Base-by-base conservation (phyloP, 2,113 vertebrate genomes). In the Cebidichthys violaceus region DNA sequence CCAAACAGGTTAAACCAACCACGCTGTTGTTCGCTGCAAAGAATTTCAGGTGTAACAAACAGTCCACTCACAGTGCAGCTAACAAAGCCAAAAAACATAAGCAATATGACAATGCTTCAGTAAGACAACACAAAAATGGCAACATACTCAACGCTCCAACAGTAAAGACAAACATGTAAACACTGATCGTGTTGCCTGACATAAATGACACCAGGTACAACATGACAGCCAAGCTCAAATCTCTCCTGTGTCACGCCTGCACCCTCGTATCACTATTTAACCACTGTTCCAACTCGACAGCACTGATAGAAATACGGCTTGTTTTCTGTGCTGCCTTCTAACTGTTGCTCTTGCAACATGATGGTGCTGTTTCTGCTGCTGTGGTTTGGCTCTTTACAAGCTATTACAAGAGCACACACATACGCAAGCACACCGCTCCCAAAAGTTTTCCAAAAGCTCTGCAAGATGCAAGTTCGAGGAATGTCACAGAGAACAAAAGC, bases 181-280 rank as follows among this genome's bases (percentile, higher is more conserved):
- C 37, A 39, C 18, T 39, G 75, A 72, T 41, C 68, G 52, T 15
- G 1, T 13, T 43, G 20, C 18, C 5, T 37, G 33, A 65, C 22
- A 68, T 60, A 27, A 80, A 74, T 17, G 31, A 37, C 61, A 73
- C 2, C 33, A 65, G 62, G 39, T 47, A 39, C 57, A 78, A 70
- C 39, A 35, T 15, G 66, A 75, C 9, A 45, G 29, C 47, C 75
- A 79, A 6, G 37, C n/a, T 75, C 55, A 18, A 52, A 66, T 70
- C 77, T 75, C 33, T 67, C 50, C 20, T 1, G 18, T 3, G n/a
- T 70, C 85, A 85, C 45, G 39, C 81, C 29, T 47, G 39, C 29
- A 70, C 66, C 45, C 37, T 45, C 75, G 89, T 84, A 93, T 90
- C 79, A 0, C 4, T 7, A 35, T 37, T 79, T 47, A 70, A 82